Conservation (phyloP, 1,140 invertebrate species). For the Nymphalis io region DNA sequence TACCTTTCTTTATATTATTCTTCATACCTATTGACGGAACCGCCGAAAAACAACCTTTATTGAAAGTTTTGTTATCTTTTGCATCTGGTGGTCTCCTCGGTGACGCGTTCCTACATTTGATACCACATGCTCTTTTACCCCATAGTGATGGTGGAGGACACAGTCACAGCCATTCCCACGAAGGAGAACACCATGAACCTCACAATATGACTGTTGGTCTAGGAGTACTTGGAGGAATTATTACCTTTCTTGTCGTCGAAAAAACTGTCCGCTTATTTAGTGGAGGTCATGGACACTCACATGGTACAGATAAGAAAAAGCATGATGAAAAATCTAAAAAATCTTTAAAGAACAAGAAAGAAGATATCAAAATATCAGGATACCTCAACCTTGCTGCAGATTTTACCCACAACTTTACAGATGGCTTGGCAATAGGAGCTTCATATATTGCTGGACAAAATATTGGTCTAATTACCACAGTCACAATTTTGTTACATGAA, state of each 20-base stretch:
- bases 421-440: constrained; percentile 97
- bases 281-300: constrained; percentile 85
- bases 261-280: constrained; percentile 95
- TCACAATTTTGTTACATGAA: constrained; percentile 97
- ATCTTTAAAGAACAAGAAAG: constrained; percentile 72
- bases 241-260: constrained; percentile 95
- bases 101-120: constrained; percentile 97
- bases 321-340: constrained; percentile 72
- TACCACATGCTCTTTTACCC: constrained; percentile 93
- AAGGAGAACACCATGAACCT: constrained; percentile 75
- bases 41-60: constrained; percentile 89
- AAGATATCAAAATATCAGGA: constrained; percentile 94
- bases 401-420: constrained; percentile 98
- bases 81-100: constrained; percentile 96
- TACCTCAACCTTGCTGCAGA: constrained; percentile 97
- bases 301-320: constrained; percentile 75
- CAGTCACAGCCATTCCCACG: constrained; percentile 82
- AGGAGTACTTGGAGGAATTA: constrained; percentile 94
- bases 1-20: constrained; percentile 96
- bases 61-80: constrained; percentile 96
- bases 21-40: constrained; percentile 96
- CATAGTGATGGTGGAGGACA: constrained; percentile 43
- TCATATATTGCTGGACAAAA: constrained; percentile 95
- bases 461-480: constrained; percentile 92
- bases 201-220: constrained; percentile 94